These are phyloP conservation scores for Psilanteris sp. DNA, from an alignment of 1,140 invertebrate genomes.

Conservation along the genomic window DNA sequence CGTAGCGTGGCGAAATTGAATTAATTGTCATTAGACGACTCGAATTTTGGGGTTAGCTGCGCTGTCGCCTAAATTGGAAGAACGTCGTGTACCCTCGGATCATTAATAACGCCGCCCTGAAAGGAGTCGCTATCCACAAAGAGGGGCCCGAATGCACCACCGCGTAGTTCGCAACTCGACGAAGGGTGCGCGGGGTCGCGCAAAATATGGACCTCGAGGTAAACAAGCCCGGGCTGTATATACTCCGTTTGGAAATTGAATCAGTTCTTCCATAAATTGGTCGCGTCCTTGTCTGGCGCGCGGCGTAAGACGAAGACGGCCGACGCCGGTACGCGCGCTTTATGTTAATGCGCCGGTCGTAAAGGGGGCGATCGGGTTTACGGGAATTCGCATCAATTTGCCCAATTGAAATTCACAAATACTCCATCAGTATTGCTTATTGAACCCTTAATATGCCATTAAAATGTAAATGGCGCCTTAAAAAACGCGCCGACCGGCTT, in stretches of 20 bases:
- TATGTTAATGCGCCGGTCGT: conserved; percentile 29
- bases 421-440: conserved; percentile 29
- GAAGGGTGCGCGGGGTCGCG: conserved; percentile 11
- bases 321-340: conserved; percentile 14
- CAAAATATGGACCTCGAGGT: conserved; percentile 27
- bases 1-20: conserved; percentile 57
- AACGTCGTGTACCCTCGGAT: conserved; percentile 61
- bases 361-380: conserved; percentile 24
- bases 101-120: conserved; percentile 66
- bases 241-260: conserved; percentile 18
- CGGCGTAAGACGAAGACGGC: not conserved
- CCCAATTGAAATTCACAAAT: conserved; percentile 22
- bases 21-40: conserved; percentile 70
- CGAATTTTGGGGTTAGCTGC: conserved; percentile 44
- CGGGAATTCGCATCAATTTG: conserved; percentile 17
- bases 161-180: conserved; percentile 25
- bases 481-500: conserved; percentile 40
- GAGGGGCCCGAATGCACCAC: conserved; percentile 12
- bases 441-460: conserved; percentile 49
- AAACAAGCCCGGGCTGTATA: conserved; percentile 36
- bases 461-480: conserved; percentile 48
- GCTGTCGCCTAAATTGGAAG: conserved; percentile 25
- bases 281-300: not conserved
- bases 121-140: conserved; percentile 37
- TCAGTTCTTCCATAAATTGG: conserved; percentile 19